A percentile compares a stretch with the other conserved stretches of the same genome.
These are phyloP conservation scores for Drosophila mayri DNA, from an alignment of 1,140 invertebrate genomes.

Conservation along the genomic window DNA sequence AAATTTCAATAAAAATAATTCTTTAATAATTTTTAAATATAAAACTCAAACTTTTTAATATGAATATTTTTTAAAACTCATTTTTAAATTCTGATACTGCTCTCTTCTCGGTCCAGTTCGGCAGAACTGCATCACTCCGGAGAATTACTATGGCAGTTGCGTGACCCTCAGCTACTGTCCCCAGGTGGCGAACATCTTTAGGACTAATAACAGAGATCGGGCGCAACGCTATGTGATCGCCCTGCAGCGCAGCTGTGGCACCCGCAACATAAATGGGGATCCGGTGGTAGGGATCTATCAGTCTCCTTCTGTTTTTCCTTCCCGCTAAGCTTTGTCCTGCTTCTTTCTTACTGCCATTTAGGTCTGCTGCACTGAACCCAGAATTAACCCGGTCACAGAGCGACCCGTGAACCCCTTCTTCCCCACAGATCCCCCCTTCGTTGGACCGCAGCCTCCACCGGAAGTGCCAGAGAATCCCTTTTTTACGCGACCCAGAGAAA, in stretches of 20 bases:
- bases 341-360: constrained; percentile 16
- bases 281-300: constrained; percentile 69
- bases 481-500: constrained; percentile 5
- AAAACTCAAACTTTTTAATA: neutral
- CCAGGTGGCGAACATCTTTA: constrained; percentile 69
- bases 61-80: no score
- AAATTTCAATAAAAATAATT: neutral
- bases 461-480: constrained; percentile 52
- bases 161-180: constrained; percentile 72
- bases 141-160: constrained; percentile 77
- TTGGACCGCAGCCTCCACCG: constrained; percentile 23
- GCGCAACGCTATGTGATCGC: constrained; percentile 70
- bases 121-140: constrained; percentile 74
- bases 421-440: constrained; percentile 40
- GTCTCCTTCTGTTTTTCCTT: neutral
- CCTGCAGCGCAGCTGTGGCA: constrained; percentile 74
- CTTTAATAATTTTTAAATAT: neutral
- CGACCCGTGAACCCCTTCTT: constrained; percentile 65
- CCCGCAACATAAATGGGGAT: constrained; percentile 68
- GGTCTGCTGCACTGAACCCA: constrained; percentile 74
- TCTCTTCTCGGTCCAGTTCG: constrained; percentile 42
- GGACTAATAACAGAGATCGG: constrained; percentile 41
- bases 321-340: constrained; percentile 40
- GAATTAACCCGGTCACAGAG: constrained; percentile 54
- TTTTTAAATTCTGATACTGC: neutral